Base-by-base conservation (phyloP, 2,888 invertebrate genomes). In the Agrochola lota region DNA sequence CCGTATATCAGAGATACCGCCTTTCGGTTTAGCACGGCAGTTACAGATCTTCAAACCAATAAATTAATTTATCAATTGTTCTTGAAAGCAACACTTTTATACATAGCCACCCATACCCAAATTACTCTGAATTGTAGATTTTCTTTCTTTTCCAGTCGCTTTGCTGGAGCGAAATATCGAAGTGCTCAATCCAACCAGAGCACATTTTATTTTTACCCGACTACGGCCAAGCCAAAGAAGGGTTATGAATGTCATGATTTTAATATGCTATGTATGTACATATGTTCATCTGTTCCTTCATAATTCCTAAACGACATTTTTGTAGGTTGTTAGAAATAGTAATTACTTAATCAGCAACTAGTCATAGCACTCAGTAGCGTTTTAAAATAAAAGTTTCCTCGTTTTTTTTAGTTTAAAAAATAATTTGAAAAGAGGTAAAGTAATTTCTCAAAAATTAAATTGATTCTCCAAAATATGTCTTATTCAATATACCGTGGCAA, bases 401-500 rank as follows among this genome's bases (percentile, higher is more conserved):
- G 35, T 23, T 23, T 63, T 17, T 7, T 64, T 6, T 40, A 11
- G 11, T 11, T 20, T n/a, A 6, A 5, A 26, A 43, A 46, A 66
- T 1, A 40, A 9, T 26, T 66, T 26, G 15, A 15, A n/a, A 30
- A 57, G 1, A 23, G 11, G 11, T 30, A 30, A 69, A 3, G 3
- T 1, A 46, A 70, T 30, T 8, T 43, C 23, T 46, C n/a, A 17
- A 70, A 46, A 70, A n/a, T 17, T 6, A 30, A 43, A 26, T 30
- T 1, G 46, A 17, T n/a, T 15, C 8, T 30, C 20, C 15, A 35
- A 74, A 35, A 59, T 4, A 9, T 71, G 23, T 6, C 15, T 0
- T 30, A 70, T 17, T 9, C 20, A 74, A 74, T 76, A 67, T 20
- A 26, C n/a, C n/a, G 23, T 69, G n/a, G 20, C 30, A 74, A 68